These are phyloP conservation scores for Tylochromis polylepis DNA, from an alignment of 2,113 vertebrate species.

Conservation along the genomic window DNA sequence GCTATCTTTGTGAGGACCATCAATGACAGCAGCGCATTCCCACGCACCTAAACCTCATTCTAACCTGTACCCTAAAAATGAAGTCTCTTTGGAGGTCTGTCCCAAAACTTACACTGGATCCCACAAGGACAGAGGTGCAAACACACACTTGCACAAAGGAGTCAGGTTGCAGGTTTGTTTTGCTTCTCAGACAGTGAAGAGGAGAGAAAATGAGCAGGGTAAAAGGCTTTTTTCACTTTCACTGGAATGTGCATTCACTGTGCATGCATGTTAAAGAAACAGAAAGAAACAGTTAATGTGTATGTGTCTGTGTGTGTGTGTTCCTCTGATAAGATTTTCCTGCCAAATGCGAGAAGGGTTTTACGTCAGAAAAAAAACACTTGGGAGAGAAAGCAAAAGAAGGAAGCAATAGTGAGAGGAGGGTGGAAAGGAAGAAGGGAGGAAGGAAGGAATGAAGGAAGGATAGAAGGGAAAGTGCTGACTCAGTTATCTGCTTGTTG, in stretches of 20 bases:
- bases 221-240: background rate
- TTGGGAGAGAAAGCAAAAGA: background rate
- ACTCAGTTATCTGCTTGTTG: conserved; percentile 45
- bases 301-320: background rate
- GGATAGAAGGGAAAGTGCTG: conserved; percentile 41
- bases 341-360: background rate
- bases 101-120: background rate
- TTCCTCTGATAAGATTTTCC: background rate
- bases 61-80: background rate
- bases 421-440: background rate
- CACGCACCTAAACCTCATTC: background rate
- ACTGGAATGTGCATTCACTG: background rate
- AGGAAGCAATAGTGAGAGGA: background rate
- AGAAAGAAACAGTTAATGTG: background rate
- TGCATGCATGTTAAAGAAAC: background rate
- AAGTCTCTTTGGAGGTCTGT: background rate
- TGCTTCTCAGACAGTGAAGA: background rate
- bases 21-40: background rate
- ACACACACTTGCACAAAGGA: background rate
- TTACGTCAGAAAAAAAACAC: conserved; percentile 19
- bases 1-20: background rate
- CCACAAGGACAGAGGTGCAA: background rate
- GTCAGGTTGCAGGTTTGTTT: background rate
- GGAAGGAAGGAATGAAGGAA: background rate
- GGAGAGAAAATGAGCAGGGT: background rate